Percentiles rank a stretch among this genome's conserved stretches.
These are phyloP conservation scores for Phaetusa simplex DNA, from an alignment of 2,113 vertebrate species.

Conservation along the genomic window DNA sequence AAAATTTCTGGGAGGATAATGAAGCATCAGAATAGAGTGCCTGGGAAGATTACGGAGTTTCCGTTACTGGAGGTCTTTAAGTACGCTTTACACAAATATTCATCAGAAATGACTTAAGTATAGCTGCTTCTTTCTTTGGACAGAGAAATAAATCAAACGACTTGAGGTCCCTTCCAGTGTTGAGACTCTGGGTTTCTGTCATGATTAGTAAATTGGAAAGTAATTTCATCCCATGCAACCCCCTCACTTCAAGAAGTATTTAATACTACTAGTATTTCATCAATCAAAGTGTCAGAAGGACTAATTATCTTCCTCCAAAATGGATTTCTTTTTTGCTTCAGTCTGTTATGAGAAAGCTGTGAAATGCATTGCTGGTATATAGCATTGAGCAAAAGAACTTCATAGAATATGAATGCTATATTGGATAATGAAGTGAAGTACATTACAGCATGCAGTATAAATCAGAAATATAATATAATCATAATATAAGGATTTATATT, in stretches of 20 bases:
- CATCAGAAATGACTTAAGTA: neutral
- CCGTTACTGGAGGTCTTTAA: neutral
- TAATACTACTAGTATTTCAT: neutral
- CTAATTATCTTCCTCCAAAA: neutral
- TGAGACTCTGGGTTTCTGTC: neutral
- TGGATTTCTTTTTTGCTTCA: neutral
- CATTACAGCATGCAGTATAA: neutral
- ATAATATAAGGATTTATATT: neutral
- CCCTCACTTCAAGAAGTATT: neutral
- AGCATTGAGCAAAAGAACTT: neutral
- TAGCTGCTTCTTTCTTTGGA: neutral
- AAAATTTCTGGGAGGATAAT: conserved; percentile 18
- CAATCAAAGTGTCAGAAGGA: neutral
- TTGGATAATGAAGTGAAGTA: neutral
- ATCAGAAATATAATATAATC: neutral
- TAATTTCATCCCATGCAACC: neutral
- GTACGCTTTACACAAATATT: neutral
- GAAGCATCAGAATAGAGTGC: neutral
- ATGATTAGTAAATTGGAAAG: neutral
- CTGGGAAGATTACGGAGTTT: neutral
- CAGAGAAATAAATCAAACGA: neutral
- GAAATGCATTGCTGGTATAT: neutral
- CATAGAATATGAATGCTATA: neutral
- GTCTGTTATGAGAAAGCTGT: neutral
- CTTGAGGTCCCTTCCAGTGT: neutral